Evolutionary conservation across 2,888 invertebrate genomes (phyloP), one percentile per base, ranked within the genome.

Genomic region (Psylliodes chrysocephalus): DNA sequence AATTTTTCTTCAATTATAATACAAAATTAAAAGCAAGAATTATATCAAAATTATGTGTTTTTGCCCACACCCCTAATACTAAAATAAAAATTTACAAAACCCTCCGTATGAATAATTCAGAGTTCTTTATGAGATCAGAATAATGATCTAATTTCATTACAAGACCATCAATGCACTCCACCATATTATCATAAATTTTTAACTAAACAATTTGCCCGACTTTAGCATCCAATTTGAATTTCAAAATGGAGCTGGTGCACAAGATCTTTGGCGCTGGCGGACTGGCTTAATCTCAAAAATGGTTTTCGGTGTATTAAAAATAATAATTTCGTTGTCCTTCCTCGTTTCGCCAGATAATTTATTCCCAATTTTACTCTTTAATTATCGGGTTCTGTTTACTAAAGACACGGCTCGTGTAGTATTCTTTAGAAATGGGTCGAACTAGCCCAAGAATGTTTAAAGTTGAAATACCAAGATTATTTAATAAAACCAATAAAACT

Each of bases 121-220:
- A 38, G 14, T 40, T 54, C 54, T 25, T 54, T 54, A 53, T 54
- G 40, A 54, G 54, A 40, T 40, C 38, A 40, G 63, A 63, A 52
- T 56, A 51, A 51, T 38, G 44, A 56, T 57, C 57, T 57, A 56
- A 63, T 63, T 63, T 63, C 52, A 54, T 63, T 63, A 63, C 57
- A 19, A 44, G 49, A 57, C 56, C 52, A 57, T 63, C 62, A 62
- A 62, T 62, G 55, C 55, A 62, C 55, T 55, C 18, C 35, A 25
- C 22, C 30, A 40, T 15, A 62, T 62, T 62, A 62, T 47, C 62
- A 62, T 62, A 62, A 62, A 55, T 52, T 62, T 62, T 51, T 56
- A 52, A 62, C 62, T 33, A 56, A 62, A 56, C 51, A 62, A 62
- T 56, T 62, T 56, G 33, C 51, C 51, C 12, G 47, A 17, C 30